These are phyloP conservation scores for Lepidurus packardi DNA, from an alignment of 1,140 invertebrate species.

Conservation along the genomic window DNA sequence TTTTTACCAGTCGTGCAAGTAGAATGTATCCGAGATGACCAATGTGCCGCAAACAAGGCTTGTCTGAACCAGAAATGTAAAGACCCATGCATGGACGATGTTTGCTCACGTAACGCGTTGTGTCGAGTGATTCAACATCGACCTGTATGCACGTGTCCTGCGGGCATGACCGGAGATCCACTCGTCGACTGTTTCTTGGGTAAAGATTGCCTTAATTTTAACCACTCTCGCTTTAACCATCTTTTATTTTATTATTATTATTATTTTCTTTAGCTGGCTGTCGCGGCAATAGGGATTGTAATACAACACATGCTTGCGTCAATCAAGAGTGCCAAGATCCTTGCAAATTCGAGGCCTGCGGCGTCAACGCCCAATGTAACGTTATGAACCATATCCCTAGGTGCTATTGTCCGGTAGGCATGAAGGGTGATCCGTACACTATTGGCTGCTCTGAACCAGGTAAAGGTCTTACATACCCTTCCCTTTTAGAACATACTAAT, in stretches of 20 bases:
- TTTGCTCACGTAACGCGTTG: constrained; percentile 65
- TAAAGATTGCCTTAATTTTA: constrained; percentile 26
- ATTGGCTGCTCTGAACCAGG: constrained; percentile 67
- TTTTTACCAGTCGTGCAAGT: constrained; percentile 22
- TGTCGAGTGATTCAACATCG: constrained; percentile 74
- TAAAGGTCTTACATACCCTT: no score
- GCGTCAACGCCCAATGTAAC: constrained; percentile 69
- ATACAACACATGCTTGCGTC: constrained; percentile 72
- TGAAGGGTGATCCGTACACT: constrained; percentile 71
- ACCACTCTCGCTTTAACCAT: neutral
- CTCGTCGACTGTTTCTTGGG: constrained; percentile 58
- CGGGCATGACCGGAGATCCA: constrained; percentile 77
- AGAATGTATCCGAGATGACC: constrained; percentile 61
- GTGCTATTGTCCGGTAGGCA: constrained; percentile 74
- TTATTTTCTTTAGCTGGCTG: constrained; percentile 63
- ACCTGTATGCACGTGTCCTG: constrained; percentile 73
- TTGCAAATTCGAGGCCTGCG: constrained; percentile 63
- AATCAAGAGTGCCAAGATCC: constrained; percentile 75
- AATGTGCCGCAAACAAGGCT: constrained; percentile 77
- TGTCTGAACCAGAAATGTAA: constrained; percentile 71
- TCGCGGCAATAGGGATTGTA: constrained; percentile 74
- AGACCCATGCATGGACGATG: constrained; percentile 65
- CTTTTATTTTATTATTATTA: no score
- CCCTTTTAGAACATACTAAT: no score
- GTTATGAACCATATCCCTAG: constrained; percentile 66